Base-by-base conservation (phyloP, 2,888 invertebrate species). In the Arctia plantaginis region DNA sequence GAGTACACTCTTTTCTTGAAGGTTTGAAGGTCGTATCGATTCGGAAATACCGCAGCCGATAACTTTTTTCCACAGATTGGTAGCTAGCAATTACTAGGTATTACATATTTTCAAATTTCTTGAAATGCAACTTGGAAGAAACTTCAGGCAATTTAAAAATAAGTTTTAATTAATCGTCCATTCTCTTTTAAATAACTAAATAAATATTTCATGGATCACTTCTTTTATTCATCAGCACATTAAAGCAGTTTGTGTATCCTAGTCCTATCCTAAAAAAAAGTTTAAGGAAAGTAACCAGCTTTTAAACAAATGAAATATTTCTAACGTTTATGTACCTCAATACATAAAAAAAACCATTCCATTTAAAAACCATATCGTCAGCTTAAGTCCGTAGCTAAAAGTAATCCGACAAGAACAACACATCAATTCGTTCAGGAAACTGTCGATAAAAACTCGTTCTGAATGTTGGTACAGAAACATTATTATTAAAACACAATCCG, bases 401-500 rank as follows among this genome's bases (percentile, higher is more conserved):
- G 47, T 23, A 47, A 33, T 27, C 35, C 18, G 35, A 33, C 68
- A 51, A 47, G 33, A 69, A 41, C 35, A 59, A n/a, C 30, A 47
- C 41, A 30, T 30, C 44, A 33, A 68, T 68, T 39, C 18, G 39
- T 69, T 47, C 71, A 65, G 15, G 18, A 68, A 68, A 66, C 59
- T 71, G 62, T 0, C 55, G 18, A 35, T 30, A 71, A 67, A 67
- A 47, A n/a, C 65, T 47, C 41, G 39, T 23, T 55, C 23, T 7
- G 62, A 72, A 66, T 55, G 51, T 55, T 23, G 51, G 51, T 64
- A 35, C 66, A 72, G 66, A 73, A 76, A 77, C 72, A 44, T 71
- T 75, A 80, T 77, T 65, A 77, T 77, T 15, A 79, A 82, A 77
- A 77, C 80, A 77, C 68, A 72, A 77, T 69, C 74, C 66, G 75